Conservation (phyloP, 2,797 vertebrate genomes). For the Morelia viridis region DNA sequence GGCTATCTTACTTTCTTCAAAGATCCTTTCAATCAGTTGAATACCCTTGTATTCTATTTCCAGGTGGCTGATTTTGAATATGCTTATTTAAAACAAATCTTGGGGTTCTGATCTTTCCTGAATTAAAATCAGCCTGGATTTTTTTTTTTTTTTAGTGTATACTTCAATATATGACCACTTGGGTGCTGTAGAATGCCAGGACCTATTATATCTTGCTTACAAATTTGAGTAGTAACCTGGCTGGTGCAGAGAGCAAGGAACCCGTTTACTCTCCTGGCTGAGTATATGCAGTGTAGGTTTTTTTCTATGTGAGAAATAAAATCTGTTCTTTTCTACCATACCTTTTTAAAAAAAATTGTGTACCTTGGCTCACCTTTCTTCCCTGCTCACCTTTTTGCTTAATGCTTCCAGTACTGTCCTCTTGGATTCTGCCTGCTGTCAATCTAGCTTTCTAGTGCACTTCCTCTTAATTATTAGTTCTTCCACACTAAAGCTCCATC, state of each 20-base stretch:
- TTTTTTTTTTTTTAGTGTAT: neutral
- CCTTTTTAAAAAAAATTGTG: neutral
- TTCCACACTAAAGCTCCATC: conserved; percentile 6
- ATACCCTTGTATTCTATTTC: neutral
- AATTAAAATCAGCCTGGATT: neutral
- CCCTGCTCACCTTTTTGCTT: conserved; percentile 3
- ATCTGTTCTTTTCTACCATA: neutral
- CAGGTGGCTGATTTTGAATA: neutral
- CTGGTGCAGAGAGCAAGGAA: neutral
- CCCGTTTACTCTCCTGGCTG: neutral
- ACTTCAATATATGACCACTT: neutral
- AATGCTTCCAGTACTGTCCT: neutral
- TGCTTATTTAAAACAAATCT: neutral
- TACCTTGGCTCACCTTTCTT: neutral
- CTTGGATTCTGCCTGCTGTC: neutral
- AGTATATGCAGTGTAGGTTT: neutral
- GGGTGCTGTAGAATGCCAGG: neutral
- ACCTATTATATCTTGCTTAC: neutral
- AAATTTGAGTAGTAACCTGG: neutral
- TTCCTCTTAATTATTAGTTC: neutral
- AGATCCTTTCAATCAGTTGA: neutral
- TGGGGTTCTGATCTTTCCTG: neutral
- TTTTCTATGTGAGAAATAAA: neutral
- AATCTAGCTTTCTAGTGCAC: conserved; percentile 10
- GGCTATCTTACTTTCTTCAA: neutral